Conservation (phyloP, 1,140 invertebrate genomes). For the Zaprionus davidi region DNA sequence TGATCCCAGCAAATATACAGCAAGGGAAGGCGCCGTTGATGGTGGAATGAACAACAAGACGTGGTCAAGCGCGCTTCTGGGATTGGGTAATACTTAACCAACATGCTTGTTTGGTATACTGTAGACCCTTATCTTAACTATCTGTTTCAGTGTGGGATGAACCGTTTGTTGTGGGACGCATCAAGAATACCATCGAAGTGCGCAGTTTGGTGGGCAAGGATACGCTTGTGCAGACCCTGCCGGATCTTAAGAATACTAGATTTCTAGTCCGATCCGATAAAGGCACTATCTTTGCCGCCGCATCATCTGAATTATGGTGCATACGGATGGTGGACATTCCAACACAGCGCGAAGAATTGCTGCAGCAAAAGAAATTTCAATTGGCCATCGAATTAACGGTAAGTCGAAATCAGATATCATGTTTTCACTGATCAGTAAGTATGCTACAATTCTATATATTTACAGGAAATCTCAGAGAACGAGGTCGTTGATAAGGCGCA, state of each 20-base stretch:
- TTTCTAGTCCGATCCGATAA: constrained; percentile 88
- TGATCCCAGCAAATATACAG: constrained; percentile 65
- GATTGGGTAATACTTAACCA: constrained; percentile 53
- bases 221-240: constrained; percentile 91
- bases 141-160: constrained; percentile 93
- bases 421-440: neutral
- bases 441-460: neutral
- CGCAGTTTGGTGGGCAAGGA: constrained; percentile 90
- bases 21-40: constrained; percentile 42
- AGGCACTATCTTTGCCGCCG: constrained; percentile 94
- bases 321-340: constrained; percentile 91
- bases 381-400: constrained; percentile 96
- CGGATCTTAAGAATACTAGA: constrained; percentile 88
- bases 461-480: constrained; percentile 93
- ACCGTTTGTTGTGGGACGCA: constrained; percentile 94
- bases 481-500: constrained; percentile 91
- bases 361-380: constrained; percentile 96
- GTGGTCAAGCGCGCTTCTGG: constrained; percentile 70
- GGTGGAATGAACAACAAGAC: constrained; percentile 47
- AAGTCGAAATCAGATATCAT: constrained; percentile 77
- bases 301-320: constrained; percentile 94
- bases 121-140: neutral
- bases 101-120: neutral
- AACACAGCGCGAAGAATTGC: constrained; percentile 91
- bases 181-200: constrained; percentile 92